Evolutionary conservation across 1,140 invertebrate genomes (phyloP).

Genomic region (Drosophila nigrodunni): DNA sequence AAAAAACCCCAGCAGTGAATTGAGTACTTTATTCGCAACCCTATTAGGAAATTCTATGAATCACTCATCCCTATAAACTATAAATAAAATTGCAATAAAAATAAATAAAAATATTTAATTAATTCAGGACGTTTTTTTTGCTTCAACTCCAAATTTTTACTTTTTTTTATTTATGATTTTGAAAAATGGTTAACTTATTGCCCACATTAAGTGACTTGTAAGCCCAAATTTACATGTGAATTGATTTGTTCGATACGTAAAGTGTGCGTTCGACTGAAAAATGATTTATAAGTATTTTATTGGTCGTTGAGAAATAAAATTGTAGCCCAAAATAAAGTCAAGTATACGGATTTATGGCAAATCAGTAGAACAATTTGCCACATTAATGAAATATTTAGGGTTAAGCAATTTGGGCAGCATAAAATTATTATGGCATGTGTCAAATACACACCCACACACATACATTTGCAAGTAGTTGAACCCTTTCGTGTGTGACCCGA

Average conservation of each 20-base stretch:
- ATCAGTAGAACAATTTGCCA: slow-evolving; percentile 46
- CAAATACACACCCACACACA: slow-evolving; percentile 20
- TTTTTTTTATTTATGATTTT: too few species aligned
- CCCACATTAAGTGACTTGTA: neutral
- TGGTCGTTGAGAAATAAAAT: neutral
- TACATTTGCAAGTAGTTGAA: slow-evolving; percentile 30
- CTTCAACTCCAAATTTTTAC: too few species aligned
- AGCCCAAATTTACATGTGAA: neutral
- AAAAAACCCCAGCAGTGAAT: too few species aligned
- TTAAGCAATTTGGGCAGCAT: slow-evolving; percentile 42
- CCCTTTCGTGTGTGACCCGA: slow-evolving; percentile 27
- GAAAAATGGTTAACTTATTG: neutral
- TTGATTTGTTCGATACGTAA: slow-evolving; percentile 1
- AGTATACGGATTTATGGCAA: slow-evolving; percentile 19
- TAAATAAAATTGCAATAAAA: too few species aligned
- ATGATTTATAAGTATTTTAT: slow-evolving; percentile 40
- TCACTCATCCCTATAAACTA: too few species aligned
- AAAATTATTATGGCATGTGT: slow-evolving; percentile 54
- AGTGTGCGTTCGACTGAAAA: neutral
- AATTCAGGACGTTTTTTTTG: too few species aligned
- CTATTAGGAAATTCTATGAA: too few species aligned
- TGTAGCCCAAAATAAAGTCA: neutral
- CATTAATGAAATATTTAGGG: slow-evolving; percentile 56
- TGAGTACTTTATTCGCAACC: too few species aligned
- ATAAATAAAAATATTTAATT: too few species aligned